Conservation (phyloP, 2,797 vertebrate genomes). For the Saxicola maurus region DNA sequence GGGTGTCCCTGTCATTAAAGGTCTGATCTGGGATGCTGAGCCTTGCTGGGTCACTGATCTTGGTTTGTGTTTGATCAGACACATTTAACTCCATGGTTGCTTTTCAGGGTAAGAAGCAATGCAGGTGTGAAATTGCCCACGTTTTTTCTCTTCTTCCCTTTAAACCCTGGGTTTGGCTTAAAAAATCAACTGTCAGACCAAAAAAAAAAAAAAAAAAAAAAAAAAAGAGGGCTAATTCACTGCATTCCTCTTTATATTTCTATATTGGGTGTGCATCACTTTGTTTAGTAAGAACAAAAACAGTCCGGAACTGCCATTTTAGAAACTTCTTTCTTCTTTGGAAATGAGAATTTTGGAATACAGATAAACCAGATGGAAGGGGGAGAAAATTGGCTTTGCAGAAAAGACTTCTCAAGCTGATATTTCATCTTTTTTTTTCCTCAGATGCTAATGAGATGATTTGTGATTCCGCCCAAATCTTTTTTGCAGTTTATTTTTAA, state of each 20-base stretch:
- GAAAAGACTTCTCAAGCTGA: slow-evolving; percentile 28
- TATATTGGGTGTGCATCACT: not conserved
- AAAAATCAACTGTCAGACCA: not conserved
- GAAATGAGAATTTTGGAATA: slow-evolving; percentile 35
- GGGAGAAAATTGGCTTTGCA: slow-evolving; percentile 29
- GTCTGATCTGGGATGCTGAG: not conserved
- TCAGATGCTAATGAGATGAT: slow-evolving; percentile 50
- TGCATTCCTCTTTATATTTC: slow-evolving; percentile 8
- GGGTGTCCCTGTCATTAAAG: not conserved
- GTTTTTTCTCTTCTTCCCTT: not conserved
- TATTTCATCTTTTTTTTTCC: slow-evolving; percentile 2
- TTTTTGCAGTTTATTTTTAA: slow-evolving; percentile 58
- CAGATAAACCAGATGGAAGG: slow-evolving; percentile 48
- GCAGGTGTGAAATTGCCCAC: not conserved
- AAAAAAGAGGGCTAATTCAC: not conserved
- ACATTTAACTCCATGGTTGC: not conserved
- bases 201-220: no score
- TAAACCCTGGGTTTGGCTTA: not conserved
- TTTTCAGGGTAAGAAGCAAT: not conserved
- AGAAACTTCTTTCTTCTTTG: slow-evolving; percentile 29
- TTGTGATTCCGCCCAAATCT: slow-evolving; percentile 44
- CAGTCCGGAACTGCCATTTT: slow-evolving; percentile 30
- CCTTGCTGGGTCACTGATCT: not conserved
- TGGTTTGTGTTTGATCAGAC: not conserved
- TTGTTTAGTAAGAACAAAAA: slow-evolving; percentile 42